Evolutionary conservation across 2,888 invertebrate species (phyloP).

Genomic region (Hypomecis atomaria): DNA sequence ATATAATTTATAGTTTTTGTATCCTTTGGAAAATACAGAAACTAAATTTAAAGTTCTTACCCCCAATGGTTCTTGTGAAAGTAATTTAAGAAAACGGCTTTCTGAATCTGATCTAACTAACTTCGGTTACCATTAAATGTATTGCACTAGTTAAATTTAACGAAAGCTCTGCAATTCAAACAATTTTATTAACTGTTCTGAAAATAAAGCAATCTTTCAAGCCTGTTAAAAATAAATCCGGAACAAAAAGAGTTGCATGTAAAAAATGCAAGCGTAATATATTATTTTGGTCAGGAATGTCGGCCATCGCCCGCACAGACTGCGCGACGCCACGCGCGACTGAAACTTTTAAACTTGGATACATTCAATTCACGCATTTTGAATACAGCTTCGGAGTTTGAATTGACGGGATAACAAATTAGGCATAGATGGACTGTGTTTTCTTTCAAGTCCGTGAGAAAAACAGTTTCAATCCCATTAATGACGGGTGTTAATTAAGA

Average conservation of each 20-base stretch:
- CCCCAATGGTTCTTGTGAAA: too few species aligned
- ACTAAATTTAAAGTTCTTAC: too few species aligned
- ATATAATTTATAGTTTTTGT: too few species aligned
- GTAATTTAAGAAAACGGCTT: too few species aligned
- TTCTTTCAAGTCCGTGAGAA: not conserved
- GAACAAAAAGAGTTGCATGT: not conserved
- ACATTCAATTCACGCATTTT: conserved; percentile 17
- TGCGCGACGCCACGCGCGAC: conserved; percentile 25
- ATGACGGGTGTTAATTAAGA: too few species aligned
- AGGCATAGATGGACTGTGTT: too few species aligned
- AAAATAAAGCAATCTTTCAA: too few species aligned
- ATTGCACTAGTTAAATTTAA: too few species aligned
- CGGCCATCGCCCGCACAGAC: conserved; percentile 41
- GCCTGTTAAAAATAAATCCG: not conserved
- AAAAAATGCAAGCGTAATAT: conserved; percentile 5
- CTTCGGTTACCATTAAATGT: too few species aligned
- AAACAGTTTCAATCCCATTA: too few species aligned
- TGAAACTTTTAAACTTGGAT: conserved; percentile 13
- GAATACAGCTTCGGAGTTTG: conserved; percentile 2
- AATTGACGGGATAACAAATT: not conserved
- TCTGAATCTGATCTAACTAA: too few species aligned
- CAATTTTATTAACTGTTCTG: not conserved
- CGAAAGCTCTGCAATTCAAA: not conserved
- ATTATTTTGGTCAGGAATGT: conserved; percentile 15
- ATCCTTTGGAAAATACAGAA: too few species aligned